Base-by-base conservation (phyloP, 2,888 invertebrate genomes). In the Drosophila sordidula region DNA sequence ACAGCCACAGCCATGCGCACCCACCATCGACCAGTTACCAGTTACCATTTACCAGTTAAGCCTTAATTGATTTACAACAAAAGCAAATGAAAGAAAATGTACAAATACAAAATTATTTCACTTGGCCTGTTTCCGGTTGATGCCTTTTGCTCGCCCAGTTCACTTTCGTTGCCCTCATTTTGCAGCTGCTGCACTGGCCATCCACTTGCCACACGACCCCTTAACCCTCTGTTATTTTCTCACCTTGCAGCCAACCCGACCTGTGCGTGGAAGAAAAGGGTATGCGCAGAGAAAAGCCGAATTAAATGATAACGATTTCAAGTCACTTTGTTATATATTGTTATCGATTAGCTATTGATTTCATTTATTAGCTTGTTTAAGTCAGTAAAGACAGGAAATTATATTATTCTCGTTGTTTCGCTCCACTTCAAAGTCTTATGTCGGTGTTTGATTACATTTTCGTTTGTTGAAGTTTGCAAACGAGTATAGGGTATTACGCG, bases 1-100 rank as follows among this genome's bases (percentile, higher is more conserved):
- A 26, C 1, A 16, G 18, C 16, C 14, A 34, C 26, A 6, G 11
- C 26, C 38, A 41, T 39, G 4, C 39, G 36, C 34, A 26, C 39
- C 16, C 36, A 25, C 38, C 67, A 56, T 46, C 25, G 57, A 38
- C 56, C 67, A 56, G 26, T 45, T 32, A 55, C 57, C 61, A 58
- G 51, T 70, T 74, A 64, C 29, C 56, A 57, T 50, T 62, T 46
- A 54, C 51, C 58, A 62, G 58, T 75, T 75, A 64, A 75, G 59
- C 65, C 72, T 59, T 76, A 75, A 75, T 76, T 75, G 72, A 76
- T 72, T 75, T 67, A 74, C 75, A 75, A 63, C 62, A 75, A 75
- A 59, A 61, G 54, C 50, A 44, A 64, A 50, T 50, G 22, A 46
- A 56, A 51, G 32, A 63, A 55, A 29, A 44, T 50, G 14, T 32